phyloP scores from a whole-genome alignment of 2,113 vertebrate species.

The Aix galericulata region DNA sequence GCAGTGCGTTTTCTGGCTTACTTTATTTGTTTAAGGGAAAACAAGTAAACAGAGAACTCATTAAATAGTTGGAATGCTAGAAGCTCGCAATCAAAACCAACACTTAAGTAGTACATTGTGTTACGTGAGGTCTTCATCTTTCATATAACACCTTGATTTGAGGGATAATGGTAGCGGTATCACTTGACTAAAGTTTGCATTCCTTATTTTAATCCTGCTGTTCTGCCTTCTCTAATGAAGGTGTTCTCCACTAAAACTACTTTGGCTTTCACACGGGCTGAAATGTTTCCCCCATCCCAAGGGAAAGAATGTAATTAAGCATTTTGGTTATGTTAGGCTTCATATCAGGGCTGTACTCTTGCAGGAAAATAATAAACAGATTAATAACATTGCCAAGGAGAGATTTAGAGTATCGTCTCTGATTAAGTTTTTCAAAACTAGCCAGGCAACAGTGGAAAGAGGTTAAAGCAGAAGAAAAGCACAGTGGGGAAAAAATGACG shows the following conservation, averaged over 20 bases:
- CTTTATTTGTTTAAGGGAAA: not conserved
- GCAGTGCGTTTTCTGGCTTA: not conserved
- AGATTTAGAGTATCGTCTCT: constrained; percentile 21
- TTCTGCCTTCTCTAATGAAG: not conserved
- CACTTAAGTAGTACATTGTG: not conserved
- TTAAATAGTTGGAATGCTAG: not conserved
- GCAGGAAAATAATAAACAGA: constrained; percentile 11
- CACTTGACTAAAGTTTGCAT: not conserved
- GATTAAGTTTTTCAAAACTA: constrained; percentile 12
- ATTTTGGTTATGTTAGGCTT: not conserved
- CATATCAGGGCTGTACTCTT: not conserved
- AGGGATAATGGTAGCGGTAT: not conserved
- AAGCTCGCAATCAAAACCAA: not conserved
- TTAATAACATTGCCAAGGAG: not conserved
- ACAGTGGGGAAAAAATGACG: not conserved
- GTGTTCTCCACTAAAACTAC: not conserved
- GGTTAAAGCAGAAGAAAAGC: not conserved
- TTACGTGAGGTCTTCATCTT: not conserved
- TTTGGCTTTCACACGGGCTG: not conserved
- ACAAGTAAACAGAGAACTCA: not conserved
- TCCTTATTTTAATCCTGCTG: not conserved
- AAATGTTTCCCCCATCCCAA: not conserved
- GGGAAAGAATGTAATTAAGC: not conserved
- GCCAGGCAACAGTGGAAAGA: not conserved
- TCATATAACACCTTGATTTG: not conserved